These are phyloP conservation scores for Synergus itoensis DNA, from an alignment of 2,888 invertebrate species.

Conservation along the genomic window DNA sequence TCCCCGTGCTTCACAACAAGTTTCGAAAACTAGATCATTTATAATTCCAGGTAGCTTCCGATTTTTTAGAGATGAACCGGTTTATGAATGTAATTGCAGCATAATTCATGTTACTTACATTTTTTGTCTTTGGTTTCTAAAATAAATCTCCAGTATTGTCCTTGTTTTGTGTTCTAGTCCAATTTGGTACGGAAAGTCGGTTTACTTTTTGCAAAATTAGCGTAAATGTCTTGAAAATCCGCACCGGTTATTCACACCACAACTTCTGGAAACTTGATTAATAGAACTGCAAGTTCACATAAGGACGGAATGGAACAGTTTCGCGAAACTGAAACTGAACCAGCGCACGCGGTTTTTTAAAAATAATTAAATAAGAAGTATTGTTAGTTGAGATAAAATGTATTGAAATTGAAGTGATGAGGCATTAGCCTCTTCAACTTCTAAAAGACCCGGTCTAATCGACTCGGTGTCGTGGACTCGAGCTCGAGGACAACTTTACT, in stretches of 20 bases:
- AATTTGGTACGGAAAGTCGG: neutral
- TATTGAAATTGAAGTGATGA: conserved; percentile 14
- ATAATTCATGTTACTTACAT: conserved; percentile 15
- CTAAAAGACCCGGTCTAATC: neutral
- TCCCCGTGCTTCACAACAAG: neutral
- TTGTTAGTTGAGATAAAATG: neutral
- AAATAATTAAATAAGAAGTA: conserved; percentile 2
- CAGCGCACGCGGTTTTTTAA: neutral
- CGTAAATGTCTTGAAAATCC: neutral
- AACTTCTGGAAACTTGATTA: neutral
- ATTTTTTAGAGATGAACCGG: conserved; percentile 18
- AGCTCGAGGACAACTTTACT: neutral
- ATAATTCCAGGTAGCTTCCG: neutral
- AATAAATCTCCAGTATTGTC: neutral
- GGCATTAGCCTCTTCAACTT: conserved; percentile 21
- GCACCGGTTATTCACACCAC: conserved; percentile 15
- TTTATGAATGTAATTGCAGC: neutral
- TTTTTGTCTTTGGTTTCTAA: neutral
- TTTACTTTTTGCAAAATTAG: conserved; percentile 7
- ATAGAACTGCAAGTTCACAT: neutral
- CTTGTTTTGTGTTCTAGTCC: neutral
- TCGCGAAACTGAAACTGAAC: neutral
- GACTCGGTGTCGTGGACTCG: neutral
- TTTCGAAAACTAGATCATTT: neutral
- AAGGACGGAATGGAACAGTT: neutral